Evolutionary conservation across 2,797 vertebrate genomes (phyloP).

Genomic region (Eulemur rubriventer): DNA sequence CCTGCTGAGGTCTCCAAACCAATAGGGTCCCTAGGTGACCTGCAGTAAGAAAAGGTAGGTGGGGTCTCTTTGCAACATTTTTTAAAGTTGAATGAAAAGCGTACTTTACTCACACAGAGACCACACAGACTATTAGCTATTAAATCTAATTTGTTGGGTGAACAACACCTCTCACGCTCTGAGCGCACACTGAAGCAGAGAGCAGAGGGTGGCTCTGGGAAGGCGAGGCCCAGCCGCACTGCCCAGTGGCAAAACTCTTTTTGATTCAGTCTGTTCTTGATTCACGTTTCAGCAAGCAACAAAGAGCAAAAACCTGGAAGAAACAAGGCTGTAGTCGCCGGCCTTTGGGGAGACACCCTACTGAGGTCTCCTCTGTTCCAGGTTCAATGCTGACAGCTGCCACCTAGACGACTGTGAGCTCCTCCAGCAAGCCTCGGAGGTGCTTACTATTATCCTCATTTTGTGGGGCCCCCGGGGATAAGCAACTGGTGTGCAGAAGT

Average conservation of each 20-base stretch:
- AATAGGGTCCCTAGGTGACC: too few relatives aligned
- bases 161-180: not conserved
- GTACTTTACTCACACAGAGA: not conserved
- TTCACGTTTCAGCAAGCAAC: not conserved
- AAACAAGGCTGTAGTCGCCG: rapidly evolving
- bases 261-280: not conserved
- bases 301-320: too few relatives aligned
- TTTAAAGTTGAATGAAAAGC: not conserved
- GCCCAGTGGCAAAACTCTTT: too few relatives aligned
- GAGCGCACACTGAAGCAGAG: not conserved
- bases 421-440: not conserved
- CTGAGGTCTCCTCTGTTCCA: too few relatives aligned
- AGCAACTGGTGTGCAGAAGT: rapidly evolving
- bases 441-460: too few relatives aligned
- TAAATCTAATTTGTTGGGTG: not conserved
- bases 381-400: not conserved
- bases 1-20: not conserved
- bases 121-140: not conserved
- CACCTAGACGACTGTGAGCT: rapidly evolving
- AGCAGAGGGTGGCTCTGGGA: not conserved
- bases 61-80: not conserved
- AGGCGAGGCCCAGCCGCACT: not conserved
- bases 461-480: rapidly evolving
- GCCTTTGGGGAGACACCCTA: not conserved
- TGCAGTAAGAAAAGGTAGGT: not conserved